phyloP scores from a whole-genome alignment of 2,888 invertebrate genomes.

The Heliconius ethilla region DNA sequence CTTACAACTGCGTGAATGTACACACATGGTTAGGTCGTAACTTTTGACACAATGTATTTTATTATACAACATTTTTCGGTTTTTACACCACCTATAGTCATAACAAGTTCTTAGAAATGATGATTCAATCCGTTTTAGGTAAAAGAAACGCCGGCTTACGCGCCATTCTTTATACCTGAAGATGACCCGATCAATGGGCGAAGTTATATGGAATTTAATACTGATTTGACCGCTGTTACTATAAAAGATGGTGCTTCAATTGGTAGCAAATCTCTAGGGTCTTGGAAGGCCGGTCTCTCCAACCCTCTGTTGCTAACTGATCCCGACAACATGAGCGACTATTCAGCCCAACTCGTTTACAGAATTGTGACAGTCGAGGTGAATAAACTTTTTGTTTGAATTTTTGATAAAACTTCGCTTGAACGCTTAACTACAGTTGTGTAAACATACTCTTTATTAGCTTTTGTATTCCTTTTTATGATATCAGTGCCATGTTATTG shows the following conservation, averaged over 20 bases:
- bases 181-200: constrained; percentile 85
- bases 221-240: constrained; percentile 86
- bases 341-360: constrained; percentile 92
- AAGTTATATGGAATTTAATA: constrained; percentile 88
- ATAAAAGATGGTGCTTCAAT: constrained; percentile 88
- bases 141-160: constrained; percentile 86
- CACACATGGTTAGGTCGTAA: neutral
- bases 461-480: constrained; percentile 25
- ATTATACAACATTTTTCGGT: neutral
- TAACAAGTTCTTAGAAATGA: constrained; percentile 21
- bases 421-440: constrained; percentile 66
- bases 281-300: constrained; percentile 89
- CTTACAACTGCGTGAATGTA: neutral
- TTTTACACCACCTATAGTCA: neutral
- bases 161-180: constrained; percentile 84
- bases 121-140: constrained; percentile 62
- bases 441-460: constrained; percentile 55
- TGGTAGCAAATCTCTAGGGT: constrained; percentile 86
- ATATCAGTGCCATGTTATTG: constrained; percentile 11
- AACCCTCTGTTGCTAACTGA: constrained; percentile 85
- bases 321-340: constrained; percentile 86
- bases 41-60: constrained; percentile 2
- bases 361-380: constrained; percentile 91
- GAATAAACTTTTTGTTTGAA: constrained; percentile 59
- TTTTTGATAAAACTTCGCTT: constrained; percentile 38